These are phyloP conservation scores for Pyrrhia umbra DNA, from an alignment of 2,888 invertebrate species.

Conservation along the genomic window DNA sequence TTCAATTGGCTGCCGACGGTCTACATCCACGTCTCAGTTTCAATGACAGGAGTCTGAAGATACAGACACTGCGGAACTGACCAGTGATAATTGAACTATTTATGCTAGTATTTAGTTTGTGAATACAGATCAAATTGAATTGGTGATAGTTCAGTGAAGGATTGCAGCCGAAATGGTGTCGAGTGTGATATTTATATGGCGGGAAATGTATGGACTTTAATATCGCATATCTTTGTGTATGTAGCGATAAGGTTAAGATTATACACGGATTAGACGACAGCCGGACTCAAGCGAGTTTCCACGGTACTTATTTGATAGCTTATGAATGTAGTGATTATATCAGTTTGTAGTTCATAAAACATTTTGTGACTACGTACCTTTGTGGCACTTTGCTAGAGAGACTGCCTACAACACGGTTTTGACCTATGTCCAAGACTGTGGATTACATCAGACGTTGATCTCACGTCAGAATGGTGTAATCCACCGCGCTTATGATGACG, in stretches of 20 bases:
- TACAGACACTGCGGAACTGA: slow-evolving; percentile 52
- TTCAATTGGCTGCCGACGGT: slow-evolving; percentile 83
- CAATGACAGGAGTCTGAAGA: slow-evolving; percentile 79
- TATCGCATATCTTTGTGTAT: slow-evolving; percentile 50
- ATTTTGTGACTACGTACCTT: background rate
- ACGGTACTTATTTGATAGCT: background rate
- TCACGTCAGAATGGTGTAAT: slow-evolving; percentile 25
- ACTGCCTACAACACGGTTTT: slow-evolving; percentile 39
- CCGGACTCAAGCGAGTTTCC: slow-evolving; percentile 23
- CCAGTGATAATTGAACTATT: slow-evolving; percentile 58
- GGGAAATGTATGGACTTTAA: slow-evolving; percentile 37
- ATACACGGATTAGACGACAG: slow-evolving; percentile 42
- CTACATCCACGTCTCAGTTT: slow-evolving; percentile 86
- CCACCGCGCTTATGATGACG: slow-evolving; percentile 14
- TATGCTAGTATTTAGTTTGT: slow-evolving; percentile 43
- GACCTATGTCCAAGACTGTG: slow-evolving; percentile 38
- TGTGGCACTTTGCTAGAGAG: slow-evolving; percentile 7
- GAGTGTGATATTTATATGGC: slow-evolving; percentile 45
- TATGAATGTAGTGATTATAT: background rate
- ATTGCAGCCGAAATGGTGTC: slow-evolving; percentile 48
- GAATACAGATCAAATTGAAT: slow-evolving; percentile 43
- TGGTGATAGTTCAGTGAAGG: slow-evolving; percentile 46
- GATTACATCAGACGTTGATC: slow-evolving; percentile 22
- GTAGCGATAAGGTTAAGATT: slow-evolving; percentile 43
- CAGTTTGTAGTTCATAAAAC: background rate